Base-by-base conservation (phyloP, 2,888 invertebrate genomes). In the Agonum fuliginosum region DNA sequence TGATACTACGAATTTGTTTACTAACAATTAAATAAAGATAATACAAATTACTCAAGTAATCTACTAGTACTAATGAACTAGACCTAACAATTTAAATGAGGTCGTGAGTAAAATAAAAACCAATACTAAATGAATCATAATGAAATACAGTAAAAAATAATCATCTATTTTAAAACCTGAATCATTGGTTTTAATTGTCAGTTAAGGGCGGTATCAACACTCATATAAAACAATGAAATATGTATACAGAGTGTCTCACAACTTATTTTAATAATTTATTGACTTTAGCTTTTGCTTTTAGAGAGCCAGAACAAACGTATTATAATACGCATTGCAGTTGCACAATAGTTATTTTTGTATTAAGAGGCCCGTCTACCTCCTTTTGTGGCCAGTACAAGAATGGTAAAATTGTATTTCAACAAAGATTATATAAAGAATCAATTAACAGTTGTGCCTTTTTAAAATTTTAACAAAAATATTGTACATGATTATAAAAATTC, bases 91-190 rank as follows among this genome's bases (percentile, higher is more conserved):
- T 54, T 22, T 22, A 54, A 54, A 22, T 54, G 19, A 54, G 24
- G 24, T 22, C 1, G 54, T 5, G 20, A 24, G 3, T n/a, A 20
- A 20, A 48, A 48, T n/a, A n/a, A n/a, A n/a, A 37, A n/a, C 54
- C 4, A 20, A 48, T 48, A 48, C 12, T 10, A n/a, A n/a, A 8
- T 12, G 37, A 54, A 54, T 22, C 22, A 54, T 54, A 54, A 54
- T 54, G 54, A 54, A 54, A 54, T 12, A 24, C 54, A 5, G 24
- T 54, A 54, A 54, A 54, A 54, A 54, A 54, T 54, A 54, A 54
- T 54, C 54, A 54, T 24, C 12, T 54, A 22, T 54, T 20, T 54
- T 54, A 54, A 22, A 24, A 24, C 24, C n/a, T 24, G 54, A 54
- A 20, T 54, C 54, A 54, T 24, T n/a, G n/a, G 22, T 10, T 20